These are phyloP conservation scores for Chrysotoxum bicinctum DNA, from an alignment of 2,888 invertebrate species.

Conservation along the genomic window DNA sequence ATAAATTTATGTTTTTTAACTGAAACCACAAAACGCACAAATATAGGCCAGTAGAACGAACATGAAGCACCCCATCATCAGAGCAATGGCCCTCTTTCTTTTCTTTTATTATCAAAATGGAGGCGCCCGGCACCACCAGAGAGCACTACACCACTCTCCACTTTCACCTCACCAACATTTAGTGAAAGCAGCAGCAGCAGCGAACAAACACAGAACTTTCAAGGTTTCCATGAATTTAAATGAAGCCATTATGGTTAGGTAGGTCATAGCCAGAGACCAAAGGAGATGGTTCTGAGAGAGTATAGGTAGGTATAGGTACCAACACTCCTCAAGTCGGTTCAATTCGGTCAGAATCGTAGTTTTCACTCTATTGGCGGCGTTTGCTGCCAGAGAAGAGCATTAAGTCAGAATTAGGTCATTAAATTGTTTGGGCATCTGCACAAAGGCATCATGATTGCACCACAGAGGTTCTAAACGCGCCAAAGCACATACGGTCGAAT, in stretches of 20 bases:
- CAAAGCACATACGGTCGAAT: slow-evolving; percentile 23
- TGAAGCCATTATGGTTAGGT: slow-evolving; percentile 71
- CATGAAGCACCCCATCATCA: neutral
- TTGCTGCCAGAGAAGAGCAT: slow-evolving; percentile 47
- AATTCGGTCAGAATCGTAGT: slow-evolving; percentile 35
- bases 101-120: slow-evolving; percentile 48
- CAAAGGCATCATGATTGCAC: slow-evolving; percentile 69
- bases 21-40: slow-evolving; percentile 44
- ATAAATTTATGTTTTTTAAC: slow-evolving; percentile 38
- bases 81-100: slow-evolving; percentile 33
- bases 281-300: slow-evolving; percentile 39
- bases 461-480: slow-evolving; percentile 29
- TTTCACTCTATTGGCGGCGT: slow-evolving; percentile 60
- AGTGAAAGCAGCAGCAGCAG: neutral
- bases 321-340: slow-evolving; percentile 3
- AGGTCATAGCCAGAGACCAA: slow-evolving; percentile 64
- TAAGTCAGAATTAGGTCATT: slow-evolving; percentile 69
- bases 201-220: slow-evolving; percentile 64
- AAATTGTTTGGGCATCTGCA: slow-evolving; percentile 71
- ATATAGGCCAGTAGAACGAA: slow-evolving; percentile 58
- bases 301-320: neutral
- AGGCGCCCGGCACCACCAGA: slow-evolving; percentile 2
- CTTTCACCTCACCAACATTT: neutral
- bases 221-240: slow-evolving; percentile 72
- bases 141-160: neutral